Conservation (phyloP, 2,113 vertebrate species). For the Marmota monax region DNA sequence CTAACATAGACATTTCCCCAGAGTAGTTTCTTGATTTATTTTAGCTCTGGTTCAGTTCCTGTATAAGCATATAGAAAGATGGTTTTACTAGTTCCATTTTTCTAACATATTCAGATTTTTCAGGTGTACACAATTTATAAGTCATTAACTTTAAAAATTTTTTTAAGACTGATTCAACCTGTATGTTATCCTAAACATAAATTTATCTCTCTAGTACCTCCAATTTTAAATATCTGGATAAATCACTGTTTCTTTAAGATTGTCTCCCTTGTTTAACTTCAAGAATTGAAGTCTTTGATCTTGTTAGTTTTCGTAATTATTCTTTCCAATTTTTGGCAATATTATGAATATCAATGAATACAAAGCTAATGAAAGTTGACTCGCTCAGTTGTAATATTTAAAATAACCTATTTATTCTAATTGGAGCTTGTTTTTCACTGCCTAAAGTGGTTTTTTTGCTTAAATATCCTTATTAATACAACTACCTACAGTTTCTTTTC, state of each 20-base stretch:
- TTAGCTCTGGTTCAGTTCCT: constrained; percentile 11
- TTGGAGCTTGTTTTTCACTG: background rate
- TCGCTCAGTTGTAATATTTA: background rate
- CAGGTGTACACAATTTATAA: background rate
- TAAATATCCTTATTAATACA: constrained; percentile 26
- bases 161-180: background rate
- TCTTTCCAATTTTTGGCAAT: constrained; percentile 22
- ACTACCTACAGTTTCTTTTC: background rate
- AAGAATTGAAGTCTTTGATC: constrained; percentile 34
- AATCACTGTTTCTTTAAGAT: constrained; percentile 19
- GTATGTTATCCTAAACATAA: constrained; percentile 9
- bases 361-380: background rate
- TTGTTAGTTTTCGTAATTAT: background rate
- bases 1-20: background rate
- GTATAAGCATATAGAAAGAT: background rate
- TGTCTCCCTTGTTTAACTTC: background rate
- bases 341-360: constrained; percentile 17
- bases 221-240: constrained; percentile 41
- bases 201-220: background rate
- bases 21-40: constrained; percentile 32
- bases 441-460: constrained; percentile 24
- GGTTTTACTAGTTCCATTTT: background rate
- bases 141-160: background rate
- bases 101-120: background rate
- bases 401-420: constrained; percentile 28